phyloP scores from a whole-genome alignment of 2,888 invertebrate species.

The Drosophila aldrichi region DNA sequence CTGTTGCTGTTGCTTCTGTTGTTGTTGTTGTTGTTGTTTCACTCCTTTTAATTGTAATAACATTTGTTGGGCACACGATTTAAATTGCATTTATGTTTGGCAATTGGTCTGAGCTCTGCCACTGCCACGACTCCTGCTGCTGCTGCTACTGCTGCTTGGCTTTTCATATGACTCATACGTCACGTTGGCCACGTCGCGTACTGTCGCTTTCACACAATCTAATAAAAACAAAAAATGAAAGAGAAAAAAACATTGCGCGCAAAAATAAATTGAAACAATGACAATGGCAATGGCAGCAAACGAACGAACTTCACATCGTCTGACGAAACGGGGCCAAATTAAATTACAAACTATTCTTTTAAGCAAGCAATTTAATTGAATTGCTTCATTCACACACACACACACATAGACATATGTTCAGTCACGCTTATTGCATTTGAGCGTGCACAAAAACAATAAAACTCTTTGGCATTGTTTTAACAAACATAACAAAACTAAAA shows the following conservation, averaged over 20 bases:
- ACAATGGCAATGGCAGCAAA: constrained; percentile 20
- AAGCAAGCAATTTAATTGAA: constrained; percentile 72
- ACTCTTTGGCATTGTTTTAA: constrained; percentile 15
- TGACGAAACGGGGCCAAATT: constrained; percentile 64
- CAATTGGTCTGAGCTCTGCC: constrained; percentile 55
- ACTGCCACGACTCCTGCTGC: background rate
- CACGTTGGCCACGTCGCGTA: constrained; percentile 23
- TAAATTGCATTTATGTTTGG: constrained; percentile 77
- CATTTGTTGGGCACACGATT: constrained; percentile 66
- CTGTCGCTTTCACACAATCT: constrained; percentile 58
- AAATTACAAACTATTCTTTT: constrained; percentile 74
- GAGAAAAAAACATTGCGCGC: constrained; percentile 30
- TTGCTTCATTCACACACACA: constrained; percentile 37
- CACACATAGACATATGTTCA: background rate
- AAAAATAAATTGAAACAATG: constrained; percentile 58
- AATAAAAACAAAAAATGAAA: constrained; percentile 48
- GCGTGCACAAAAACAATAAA: constrained; percentile 19
- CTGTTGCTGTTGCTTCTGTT: background rate
- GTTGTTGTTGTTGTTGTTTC: constrained; percentile 17
- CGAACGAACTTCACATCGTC: constrained; percentile 44
- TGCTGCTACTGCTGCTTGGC: constrained; percentile 30
- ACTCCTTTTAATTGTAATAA: constrained; percentile 75
- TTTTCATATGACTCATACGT: constrained; percentile 59
- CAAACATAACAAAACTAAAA: background rate
- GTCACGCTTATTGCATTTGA: constrained; percentile 41